These are phyloP conservation scores for Archegozetes longisetosus DNA, from an alignment of 1,140 invertebrate genomes.

Conservation along the genomic window DNA sequence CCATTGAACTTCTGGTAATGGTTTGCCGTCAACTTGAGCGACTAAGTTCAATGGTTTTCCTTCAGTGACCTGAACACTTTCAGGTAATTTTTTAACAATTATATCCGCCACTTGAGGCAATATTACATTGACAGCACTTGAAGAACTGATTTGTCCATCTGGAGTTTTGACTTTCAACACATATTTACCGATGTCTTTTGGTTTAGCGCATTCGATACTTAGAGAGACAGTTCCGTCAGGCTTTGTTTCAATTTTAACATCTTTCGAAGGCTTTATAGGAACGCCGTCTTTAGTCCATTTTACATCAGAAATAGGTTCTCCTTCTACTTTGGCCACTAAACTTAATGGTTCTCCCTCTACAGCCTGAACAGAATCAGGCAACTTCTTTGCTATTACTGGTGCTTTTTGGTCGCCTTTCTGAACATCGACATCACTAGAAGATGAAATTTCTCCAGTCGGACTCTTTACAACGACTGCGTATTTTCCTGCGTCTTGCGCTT, in stretches of 20 bases:
- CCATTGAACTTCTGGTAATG: constrained; percentile 19
- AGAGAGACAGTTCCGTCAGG: constrained; percentile 28
- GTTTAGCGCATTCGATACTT: constrained; percentile 29
- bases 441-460: constrained; percentile 10
- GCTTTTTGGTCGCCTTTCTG: background rate
- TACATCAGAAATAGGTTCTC: constrained; percentile 6
- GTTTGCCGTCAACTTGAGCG: constrained; percentile 30
- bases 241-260: constrained; percentile 29
- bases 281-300: constrained; percentile 17
- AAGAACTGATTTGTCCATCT: constrained; percentile 22
- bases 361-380: constrained; percentile 29
- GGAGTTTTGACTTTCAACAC: constrained; percentile 21
- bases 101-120: background rate
- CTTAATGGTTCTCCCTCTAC: constrained; percentile 40
- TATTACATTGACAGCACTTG: background rate
- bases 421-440: background rate
- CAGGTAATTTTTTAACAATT: constrained; percentile 10
- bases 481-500: constrained; percentile 66
- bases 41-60: constrained; percentile 48
- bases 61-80: constrained; percentile 2
- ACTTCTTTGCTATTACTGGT: background rate
- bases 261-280: background rate
- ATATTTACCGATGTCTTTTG: constrained; percentile 31
- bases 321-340: constrained; percentile 1
- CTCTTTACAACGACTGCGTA: constrained; percentile 80